Conservation (phyloP, 2,797 vertebrate genomes). For the Thalassophryne amazonica region DNA sequence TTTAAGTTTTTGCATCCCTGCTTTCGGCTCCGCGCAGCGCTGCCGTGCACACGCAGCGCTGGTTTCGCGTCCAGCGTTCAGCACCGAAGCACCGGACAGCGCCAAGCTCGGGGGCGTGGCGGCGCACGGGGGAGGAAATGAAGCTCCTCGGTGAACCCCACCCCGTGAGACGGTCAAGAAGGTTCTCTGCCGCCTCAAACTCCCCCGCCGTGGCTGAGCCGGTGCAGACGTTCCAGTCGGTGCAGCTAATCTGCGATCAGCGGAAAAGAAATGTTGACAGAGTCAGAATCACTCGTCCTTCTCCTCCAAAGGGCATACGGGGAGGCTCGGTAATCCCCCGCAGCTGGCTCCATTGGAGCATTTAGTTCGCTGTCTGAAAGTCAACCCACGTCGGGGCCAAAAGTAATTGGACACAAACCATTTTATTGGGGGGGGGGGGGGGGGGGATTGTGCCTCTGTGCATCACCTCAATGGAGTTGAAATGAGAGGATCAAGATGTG, state of each 20-base stretch:
- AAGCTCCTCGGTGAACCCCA: constrained; percentile 59
- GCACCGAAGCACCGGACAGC: constrained; percentile 70
- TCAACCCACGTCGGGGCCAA: too few relatives aligned
- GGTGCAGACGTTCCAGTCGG: constrained; percentile 2
- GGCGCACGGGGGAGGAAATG: constrained; percentile 54
- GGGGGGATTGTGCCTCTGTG: too few relatives aligned
- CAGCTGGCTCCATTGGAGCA: background rate
- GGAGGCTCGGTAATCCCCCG: background rate
- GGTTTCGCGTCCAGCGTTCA: constrained; percentile 56
- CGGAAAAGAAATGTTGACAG: background rate
- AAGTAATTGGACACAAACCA: too few relatives aligned
- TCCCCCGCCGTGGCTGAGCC: constrained; percentile 12
- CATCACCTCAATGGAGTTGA: too few relatives aligned
- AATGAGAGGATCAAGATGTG: too few relatives aligned
- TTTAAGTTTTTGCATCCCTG: constrained; percentile 44
- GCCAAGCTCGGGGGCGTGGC: constrained; percentile 67
- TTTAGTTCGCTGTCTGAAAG: too few relatives aligned
- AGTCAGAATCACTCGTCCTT: constrained; percentile 25
- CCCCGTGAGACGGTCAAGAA: constrained; percentile 44
- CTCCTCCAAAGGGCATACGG: background rate
- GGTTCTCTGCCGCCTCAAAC: constrained; percentile 33
- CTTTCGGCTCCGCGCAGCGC: constrained; percentile 44
- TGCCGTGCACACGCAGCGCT: constrained; percentile 61
- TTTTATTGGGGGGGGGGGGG: too few relatives aligned
- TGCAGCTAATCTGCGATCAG: constrained; percentile 23